A percentile compares a stretch with the other conserved stretches of the same genome.
phyloP scores from a whole-genome alignment of 2,888 invertebrate genomes.

The Thymelicus sylvestris region DNA sequence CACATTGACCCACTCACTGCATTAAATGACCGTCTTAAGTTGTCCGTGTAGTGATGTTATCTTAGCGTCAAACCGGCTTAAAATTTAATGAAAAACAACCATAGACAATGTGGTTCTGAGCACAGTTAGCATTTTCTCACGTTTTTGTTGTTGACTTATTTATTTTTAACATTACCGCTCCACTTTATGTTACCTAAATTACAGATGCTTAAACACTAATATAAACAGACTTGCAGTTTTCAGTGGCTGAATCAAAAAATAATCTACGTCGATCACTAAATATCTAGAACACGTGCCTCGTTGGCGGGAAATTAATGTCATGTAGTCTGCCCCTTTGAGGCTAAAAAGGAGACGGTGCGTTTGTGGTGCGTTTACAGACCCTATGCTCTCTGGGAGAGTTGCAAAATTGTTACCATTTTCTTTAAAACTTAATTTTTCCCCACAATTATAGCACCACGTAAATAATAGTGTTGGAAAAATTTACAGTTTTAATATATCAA shows the following conservation, averaged over 20 bases:
- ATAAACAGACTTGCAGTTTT: neutral
- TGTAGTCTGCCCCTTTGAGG: slow-evolving; percentile 45
- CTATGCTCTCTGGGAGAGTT: slow-evolving; percentile 36
- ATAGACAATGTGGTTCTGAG: slow-evolving; percentile 22
- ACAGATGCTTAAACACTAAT: neutral
- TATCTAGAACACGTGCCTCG: slow-evolving; percentile 33
- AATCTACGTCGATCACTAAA: slow-evolving; percentile 25
- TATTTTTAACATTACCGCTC: slow-evolving; percentile 14
- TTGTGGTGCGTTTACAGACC: too few relatives aligned
- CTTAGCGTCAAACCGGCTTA: slow-evolving; percentile 42
- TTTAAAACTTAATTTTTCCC: too few relatives aligned
- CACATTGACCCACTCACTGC: slow-evolving; percentile 49
- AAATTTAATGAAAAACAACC: slow-evolving; percentile 38
- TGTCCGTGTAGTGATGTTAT: slow-evolving; percentile 45
- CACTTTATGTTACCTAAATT: slow-evolving; percentile 4
- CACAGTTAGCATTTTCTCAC: slow-evolving; percentile 37
- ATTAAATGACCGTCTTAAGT: slow-evolving; percentile 49
- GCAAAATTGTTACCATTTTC: slow-evolving; percentile 39
- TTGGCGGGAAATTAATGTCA: slow-evolving; percentile 57
- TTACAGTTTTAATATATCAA: too few relatives aligned
- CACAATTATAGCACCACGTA: too few relatives aligned
- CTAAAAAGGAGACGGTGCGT: slow-evolving; percentile 48
- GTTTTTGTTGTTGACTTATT: slow-evolving; percentile 18
- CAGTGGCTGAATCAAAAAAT: neutral
- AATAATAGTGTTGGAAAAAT: too few relatives aligned